Conservation (phyloP, 2,888 invertebrate species). For the Tuberolachnus salignus region DNA sequence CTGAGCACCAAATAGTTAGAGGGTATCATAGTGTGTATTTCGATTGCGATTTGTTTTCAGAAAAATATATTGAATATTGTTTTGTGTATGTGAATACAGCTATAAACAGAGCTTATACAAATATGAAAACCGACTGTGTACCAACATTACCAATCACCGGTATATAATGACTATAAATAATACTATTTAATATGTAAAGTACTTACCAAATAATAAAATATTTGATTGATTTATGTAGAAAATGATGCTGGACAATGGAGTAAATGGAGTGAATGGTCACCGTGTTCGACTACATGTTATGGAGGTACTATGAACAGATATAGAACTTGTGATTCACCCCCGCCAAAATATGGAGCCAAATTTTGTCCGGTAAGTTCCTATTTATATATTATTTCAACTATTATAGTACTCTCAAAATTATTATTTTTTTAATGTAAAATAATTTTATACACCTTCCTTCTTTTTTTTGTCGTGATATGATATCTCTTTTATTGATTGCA, state of each 20-base stretch:
- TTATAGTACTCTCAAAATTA: no score
- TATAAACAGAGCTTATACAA: conserved; percentile 82
- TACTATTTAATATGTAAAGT: neutral
- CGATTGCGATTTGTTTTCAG: conserved; percentile 82
- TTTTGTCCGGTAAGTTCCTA: conserved; percentile 76
- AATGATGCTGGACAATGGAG: conserved; percentile 79
- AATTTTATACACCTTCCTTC: no score
- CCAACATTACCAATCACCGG: conserved; percentile 82
- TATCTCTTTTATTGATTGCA: no score
- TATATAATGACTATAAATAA: conserved; percentile 62
- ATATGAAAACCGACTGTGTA: conserved; percentile 82
- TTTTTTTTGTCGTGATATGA: no score
- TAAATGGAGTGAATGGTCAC: conserved; percentile 83
- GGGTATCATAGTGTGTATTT: conserved; percentile 79
- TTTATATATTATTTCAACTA: no score
- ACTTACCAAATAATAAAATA: neutral
- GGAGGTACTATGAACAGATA: conserved; percentile 82
- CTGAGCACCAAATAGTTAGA: conserved; percentile 68
- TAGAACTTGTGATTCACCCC: conserved; percentile 86
- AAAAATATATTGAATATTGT: conserved; percentile 83
- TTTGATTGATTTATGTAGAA: conserved; percentile 65
- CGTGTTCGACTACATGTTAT: conserved; percentile 77
- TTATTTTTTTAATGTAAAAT: no score
- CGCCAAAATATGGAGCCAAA: conserved; percentile 85
- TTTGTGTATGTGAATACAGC: conserved; percentile 87